Evolutionary conservation across 2,113 vertebrate genomes (phyloP).

Genomic region (Corythornis vintsioides): DNA sequence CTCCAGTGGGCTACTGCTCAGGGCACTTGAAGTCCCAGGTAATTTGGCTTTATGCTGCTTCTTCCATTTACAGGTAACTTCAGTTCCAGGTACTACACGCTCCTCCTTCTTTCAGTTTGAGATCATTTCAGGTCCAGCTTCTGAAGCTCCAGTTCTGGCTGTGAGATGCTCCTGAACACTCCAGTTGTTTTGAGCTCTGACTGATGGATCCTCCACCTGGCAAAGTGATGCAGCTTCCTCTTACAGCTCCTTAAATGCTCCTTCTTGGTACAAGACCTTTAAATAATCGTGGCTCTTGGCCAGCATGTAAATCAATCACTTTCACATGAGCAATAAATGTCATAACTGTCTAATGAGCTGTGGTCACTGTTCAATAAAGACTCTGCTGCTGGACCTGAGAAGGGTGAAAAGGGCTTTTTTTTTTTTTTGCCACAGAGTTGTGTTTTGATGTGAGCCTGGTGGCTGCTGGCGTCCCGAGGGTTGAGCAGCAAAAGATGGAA

Average conservation of each 20-base stretch:
- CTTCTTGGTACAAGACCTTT: too few species aligned
- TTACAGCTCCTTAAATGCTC: neutral
- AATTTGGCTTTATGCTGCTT: neutral
- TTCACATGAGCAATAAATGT: neutral
- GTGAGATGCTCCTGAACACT: neutral
- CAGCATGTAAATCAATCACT: neutral
- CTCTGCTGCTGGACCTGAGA: neutral
- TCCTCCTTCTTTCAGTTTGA: neutral
- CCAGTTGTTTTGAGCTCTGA: neutral
- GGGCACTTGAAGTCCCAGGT: neutral
- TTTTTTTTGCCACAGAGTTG: neutral
- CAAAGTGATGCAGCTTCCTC: neutral
- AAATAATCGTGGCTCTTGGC: neutral
- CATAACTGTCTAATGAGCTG: too few species aligned
- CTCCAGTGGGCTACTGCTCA: neutral
- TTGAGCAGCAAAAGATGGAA: neutral
- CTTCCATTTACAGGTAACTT: neutral
- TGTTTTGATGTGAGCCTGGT: neutral
- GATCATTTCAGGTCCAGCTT: neutral
- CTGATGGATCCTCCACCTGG: neutral
- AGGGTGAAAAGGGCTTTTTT: neutral
- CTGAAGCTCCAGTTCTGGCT: neutral
- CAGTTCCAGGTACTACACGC: neutral
- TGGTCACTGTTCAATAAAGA: neutral
- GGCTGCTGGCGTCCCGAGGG: fast-evolving